A percentile compares a stretch with the other conserved stretches of the same genome.
phyloP scores from a whole-genome alignment of 2,113 vertebrate species.

The Anser cygnoides region DNA sequence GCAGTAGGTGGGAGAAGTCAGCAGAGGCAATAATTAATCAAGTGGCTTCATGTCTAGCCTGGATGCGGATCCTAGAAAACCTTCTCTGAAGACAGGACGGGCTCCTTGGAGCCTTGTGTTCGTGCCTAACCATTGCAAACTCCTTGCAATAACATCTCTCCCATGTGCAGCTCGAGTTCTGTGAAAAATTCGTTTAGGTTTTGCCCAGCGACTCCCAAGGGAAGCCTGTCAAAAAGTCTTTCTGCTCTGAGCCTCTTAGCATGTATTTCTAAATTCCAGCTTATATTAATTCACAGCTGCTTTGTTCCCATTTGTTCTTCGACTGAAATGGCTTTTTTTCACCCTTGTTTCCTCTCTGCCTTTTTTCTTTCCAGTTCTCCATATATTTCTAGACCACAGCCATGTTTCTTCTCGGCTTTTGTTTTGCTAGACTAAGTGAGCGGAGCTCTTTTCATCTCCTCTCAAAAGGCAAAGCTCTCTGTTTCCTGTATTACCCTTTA shows the following conservation, averaged over 20 bases:
- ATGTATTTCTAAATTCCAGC: slow-evolving; percentile 35
- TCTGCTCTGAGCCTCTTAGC: not conserved
- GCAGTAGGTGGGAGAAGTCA: slow-evolving; percentile 61
- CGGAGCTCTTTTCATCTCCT: slow-evolving; percentile 7
- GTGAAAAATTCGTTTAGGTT: not conserved
- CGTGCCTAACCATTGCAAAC: not conserved
- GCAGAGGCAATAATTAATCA: slow-evolving; percentile 47
- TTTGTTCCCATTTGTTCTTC: slow-evolving; percentile 3
- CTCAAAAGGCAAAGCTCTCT: slow-evolving; percentile 12
- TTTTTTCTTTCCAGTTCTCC: not conserved
- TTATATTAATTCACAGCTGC: slow-evolving; percentile 19
- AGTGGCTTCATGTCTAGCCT: slow-evolving; percentile 17
- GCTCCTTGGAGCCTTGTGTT: not conserved
- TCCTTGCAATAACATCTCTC: not conserved
- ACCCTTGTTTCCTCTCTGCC: not conserved
- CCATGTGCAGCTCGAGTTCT: not conserved
- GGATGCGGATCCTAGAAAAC: not conserved
- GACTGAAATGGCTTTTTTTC: not conserved
- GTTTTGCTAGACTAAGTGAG: not conserved
- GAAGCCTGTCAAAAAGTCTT: slow-evolving; percentile 12
- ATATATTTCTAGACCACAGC: not conserved
- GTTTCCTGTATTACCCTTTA: not conserved
- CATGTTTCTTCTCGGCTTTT: slow-evolving; percentile 20
- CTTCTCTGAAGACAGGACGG: not conserved
- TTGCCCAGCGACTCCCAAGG: slow-evolving; percentile 29